Evolutionary conservation across 2,113 vertebrate genomes (phyloP).

Genomic region (Micromys minutus): DNA sequence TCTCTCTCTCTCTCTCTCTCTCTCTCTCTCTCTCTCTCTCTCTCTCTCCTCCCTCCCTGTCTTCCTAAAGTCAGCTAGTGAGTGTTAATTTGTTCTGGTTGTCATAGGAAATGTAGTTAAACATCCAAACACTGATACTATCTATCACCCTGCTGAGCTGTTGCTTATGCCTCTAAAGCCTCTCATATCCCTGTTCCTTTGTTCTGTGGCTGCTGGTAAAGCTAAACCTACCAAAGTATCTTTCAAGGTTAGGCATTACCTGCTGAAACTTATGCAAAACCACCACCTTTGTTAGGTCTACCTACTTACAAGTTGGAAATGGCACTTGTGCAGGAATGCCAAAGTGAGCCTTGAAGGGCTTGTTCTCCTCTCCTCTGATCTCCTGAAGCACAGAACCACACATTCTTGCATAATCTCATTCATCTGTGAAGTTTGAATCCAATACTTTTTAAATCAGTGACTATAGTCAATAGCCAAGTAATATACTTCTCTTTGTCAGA

Average conservation of each 20-base stretch:
- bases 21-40: too few relatives aligned
- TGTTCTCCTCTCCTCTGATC: slow-evolving; percentile 20
- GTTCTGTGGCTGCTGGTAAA: slow-evolving; percentile 42
- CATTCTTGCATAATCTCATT: not conserved
- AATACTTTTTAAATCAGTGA: not conserved
- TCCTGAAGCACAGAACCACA: slow-evolving; percentile 17
- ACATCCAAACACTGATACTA: not conserved
- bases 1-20: too few relatives aligned
- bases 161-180: not conserved
- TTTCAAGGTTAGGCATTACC: slow-evolving; percentile 10
- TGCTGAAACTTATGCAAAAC: slow-evolving; percentile 60
- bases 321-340: slow-evolving; percentile 29
- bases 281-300: slow-evolving; percentile 58
- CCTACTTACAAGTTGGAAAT: slow-evolving; percentile 49
- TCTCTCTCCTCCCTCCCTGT: too few relatives aligned
- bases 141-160: not conserved
- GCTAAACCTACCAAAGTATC: slow-evolving; percentile 25
- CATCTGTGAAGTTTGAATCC: not conserved
- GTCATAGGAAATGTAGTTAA: slow-evolving; percentile 8
- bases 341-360: slow-evolving; percentile 36
- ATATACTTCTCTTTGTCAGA: not conserved
- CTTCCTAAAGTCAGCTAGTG: not conserved
- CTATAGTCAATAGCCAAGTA: slow-evolving; percentile 15
- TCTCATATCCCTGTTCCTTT: slow-evolving; percentile 37
- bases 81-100: not conserved